Evolutionary conservation across 2,113 vertebrate genomes (phyloP).

Genomic region (Leptobrachium leishanense): DNA sequence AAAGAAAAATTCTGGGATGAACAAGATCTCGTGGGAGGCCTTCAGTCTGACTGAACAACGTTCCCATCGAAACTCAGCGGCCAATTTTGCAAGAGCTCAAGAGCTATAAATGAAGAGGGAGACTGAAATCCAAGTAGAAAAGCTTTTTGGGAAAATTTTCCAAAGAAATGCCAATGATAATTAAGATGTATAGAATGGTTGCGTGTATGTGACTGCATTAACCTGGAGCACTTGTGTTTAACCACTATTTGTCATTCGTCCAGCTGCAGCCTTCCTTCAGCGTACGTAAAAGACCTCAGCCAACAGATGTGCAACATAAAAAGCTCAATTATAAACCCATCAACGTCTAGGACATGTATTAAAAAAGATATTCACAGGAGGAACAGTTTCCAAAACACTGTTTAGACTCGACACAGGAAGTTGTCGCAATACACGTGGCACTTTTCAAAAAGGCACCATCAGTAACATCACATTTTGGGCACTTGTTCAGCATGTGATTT

Average conservation of each 20-base stretch:
- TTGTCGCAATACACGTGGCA: no score
- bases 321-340: constrained; percentile 1
- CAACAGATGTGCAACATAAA: constrained; percentile 35
- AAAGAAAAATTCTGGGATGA: no score
- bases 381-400: background rate
- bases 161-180: constrained; percentile 42
- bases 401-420: background rate
- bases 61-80: constrained; percentile 1
- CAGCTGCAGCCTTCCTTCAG: constrained; percentile 17
- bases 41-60: constrained; percentile 11
- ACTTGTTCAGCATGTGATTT: no score
- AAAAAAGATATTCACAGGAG: background rate
- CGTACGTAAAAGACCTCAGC: constrained; percentile 11
- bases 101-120: constrained; percentile 15
- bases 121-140: constrained; percentile 30
- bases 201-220: constrained; percentile 42
- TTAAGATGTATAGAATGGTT: constrained; percentile 45
- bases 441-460: no score
- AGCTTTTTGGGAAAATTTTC: constrained; percentile 27
- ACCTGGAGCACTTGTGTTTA: constrained; percentile 37
- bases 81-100: constrained; percentile 37
- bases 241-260: constrained; percentile 29
- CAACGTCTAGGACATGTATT: background rate
- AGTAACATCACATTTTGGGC: no score
- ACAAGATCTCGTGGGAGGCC: constrained; percentile 4